Conservation (phyloP, 2,888 invertebrate species). For the Dinocampus coccinellae region DNA sequence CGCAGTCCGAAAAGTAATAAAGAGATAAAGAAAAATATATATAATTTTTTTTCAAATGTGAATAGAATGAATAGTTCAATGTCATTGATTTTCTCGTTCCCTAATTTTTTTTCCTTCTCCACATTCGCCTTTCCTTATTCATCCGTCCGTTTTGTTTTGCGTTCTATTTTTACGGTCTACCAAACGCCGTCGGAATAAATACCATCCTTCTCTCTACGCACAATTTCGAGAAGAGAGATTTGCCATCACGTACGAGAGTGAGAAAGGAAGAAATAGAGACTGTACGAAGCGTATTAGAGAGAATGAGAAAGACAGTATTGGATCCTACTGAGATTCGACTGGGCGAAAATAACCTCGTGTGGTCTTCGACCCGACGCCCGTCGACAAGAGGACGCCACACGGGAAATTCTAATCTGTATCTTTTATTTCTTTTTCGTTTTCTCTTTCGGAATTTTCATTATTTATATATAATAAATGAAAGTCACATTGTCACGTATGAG, state of each 20-base stretch:
- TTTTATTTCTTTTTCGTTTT: no score
- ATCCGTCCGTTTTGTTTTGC: constrained; percentile 24
- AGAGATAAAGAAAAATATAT: not conserved
- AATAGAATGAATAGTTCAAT: not conserved
- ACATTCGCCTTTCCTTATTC: not conserved
- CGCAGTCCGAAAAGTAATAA: not conserved
- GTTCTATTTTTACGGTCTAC: constrained; percentile 36
- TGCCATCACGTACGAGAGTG: not conserved
- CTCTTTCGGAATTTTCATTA: no score
- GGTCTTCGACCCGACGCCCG: constrained; percentile 48
- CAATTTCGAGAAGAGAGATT: constrained; percentile 19
- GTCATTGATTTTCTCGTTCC: not conserved
- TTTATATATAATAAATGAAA: no score
- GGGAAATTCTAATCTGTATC: no score
- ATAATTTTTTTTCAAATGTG: not conserved
- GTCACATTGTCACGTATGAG: no score
- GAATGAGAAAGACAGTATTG: not conserved
- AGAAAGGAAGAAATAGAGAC: no score
- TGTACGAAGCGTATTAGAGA: not conserved
- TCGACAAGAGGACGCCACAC: constrained; percentile 42
- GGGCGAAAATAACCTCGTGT: constrained; percentile 46
- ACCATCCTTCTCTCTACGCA: constrained; percentile 12
- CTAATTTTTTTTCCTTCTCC: not conserved
- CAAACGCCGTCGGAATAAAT: constrained; percentile 30
- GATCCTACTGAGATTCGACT: constrained; percentile 31